phyloP scores from a whole-genome alignment of 2,888 invertebrate species.

The Noctua pronuba region DNA sequence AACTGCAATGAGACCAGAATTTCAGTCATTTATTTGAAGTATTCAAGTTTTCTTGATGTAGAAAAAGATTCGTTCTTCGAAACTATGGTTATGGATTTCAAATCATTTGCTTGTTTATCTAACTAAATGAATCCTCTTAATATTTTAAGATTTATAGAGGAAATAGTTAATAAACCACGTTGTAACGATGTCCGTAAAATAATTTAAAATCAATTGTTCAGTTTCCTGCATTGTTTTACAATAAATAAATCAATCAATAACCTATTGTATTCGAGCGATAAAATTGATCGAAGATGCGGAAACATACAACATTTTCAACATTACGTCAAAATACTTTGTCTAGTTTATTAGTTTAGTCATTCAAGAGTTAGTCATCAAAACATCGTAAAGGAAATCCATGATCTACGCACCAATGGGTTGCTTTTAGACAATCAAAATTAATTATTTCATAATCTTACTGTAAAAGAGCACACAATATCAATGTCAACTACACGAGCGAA shows the following conservation, averaged over 20 bases:
- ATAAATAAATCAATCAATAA: not conserved
- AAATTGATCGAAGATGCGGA: not conserved
- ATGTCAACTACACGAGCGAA: conserved; percentile 22
- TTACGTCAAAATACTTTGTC: not conserved
- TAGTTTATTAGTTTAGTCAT: not conserved
- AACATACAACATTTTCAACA: not conserved
- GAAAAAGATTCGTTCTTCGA: not conserved
- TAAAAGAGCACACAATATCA: conserved; percentile 27
- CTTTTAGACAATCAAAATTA: conserved; percentile 23
- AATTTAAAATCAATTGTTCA: conserved; percentile 8
- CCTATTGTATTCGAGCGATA: conserved; percentile 16
- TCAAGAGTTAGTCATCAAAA: not conserved
- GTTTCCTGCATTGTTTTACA: conserved; percentile 14
- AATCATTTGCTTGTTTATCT: not conserved
- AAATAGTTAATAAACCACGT: not conserved
- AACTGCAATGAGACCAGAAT: not conserved
- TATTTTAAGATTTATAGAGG: not conserved
- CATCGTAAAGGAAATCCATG: conserved; percentile 38
- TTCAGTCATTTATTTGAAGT: not conserved
- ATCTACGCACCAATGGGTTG: conserved; percentile 34
- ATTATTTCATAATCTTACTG: conserved; percentile 35
- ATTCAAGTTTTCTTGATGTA: not conserved
- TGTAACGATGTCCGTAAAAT: not conserved
- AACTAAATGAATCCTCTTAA: too few species aligned
- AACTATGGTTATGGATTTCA: not conserved